Evolutionary conservation across 1,140 invertebrate genomes (phyloP), one percentile per base, ranked within the genome.

Genomic region (Conus ventricosus): DNA sequence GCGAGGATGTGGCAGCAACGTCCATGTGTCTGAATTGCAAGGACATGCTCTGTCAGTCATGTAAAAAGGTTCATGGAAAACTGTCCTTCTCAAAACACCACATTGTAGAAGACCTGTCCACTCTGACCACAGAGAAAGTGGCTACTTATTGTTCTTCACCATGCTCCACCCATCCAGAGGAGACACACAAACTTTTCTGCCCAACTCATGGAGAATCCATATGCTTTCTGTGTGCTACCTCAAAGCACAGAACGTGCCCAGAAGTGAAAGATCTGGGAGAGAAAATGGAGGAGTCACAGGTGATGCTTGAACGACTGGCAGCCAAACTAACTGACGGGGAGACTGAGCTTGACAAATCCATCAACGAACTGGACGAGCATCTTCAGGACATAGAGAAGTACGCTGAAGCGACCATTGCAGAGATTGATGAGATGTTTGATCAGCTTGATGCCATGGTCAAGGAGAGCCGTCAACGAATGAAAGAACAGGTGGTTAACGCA

Each of bases 21-120:
- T 63, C 55, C 10, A 5, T 84, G n/a, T 84, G 82, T 23, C 17
- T 84, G n/a, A 39, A 84, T 55, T 84, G 82, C 27, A 25, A 27
- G 11, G 82, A 84, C n/a, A 63, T 63, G 55, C 55, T 84, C 13
- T 84, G 82, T 23, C n/a, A 63, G 55, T 63, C 82, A 8, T 84
- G 82, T 20, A 6, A 7, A 15, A 63, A 60, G 23, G 82, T 60
- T 8, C 82, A 84, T 55, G 51, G 51, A 13, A 84, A 63, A 23
- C 54, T 63, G 1, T 63, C 82, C 6, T 23, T 13, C 53, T 27
- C 82, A 5, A n/a, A 20, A 39, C 23, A 63, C 8, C 82, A 84
- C 82, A 60, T 7, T n/a, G 55, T 84, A 6, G 82, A 84, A 63
- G 25, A 25, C 82, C 82, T 84, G 55, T 60, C 82, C 82, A 57